phyloP scores from a whole-genome alignment of 1,140 invertebrate species.

The Penaeus japonicus region DNA sequence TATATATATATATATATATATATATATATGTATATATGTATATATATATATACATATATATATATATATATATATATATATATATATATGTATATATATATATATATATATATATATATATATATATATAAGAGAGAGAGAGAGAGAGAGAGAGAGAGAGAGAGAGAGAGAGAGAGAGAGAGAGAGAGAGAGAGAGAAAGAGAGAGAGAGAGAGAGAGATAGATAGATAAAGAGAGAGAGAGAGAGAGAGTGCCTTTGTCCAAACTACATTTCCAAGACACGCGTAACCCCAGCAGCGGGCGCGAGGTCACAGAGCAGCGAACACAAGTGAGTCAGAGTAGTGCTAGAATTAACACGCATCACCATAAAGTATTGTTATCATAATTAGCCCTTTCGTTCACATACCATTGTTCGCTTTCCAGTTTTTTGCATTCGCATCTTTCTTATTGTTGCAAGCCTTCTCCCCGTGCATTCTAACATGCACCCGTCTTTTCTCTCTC shows the following conservation, averaged over 20 bases:
- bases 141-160: background rate
- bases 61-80: background rate
- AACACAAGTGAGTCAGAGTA: too few species aligned
- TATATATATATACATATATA: background rate
- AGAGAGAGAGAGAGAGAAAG: too few species aligned
- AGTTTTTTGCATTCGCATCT: background rate
- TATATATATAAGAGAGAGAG: background rate
- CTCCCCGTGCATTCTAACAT: background rate
- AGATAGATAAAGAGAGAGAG: background rate
- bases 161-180: background rate
- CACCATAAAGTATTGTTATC: too few species aligned
- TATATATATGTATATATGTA: constrained; percentile 1
- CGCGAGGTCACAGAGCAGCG: too few species aligned
- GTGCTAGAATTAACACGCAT: too few species aligned
- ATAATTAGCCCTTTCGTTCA: background rate
- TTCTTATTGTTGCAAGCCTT: background rate
- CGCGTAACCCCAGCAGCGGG: too few species aligned
- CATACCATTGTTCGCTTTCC: background rate
- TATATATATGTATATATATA: background rate
- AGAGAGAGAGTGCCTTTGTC: too few species aligned
- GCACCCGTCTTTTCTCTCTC: too few species aligned
- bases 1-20: constrained; percentile 21
- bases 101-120: background rate
- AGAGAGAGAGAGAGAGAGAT: background rate
- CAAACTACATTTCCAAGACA: too few species aligned